Conservation (phyloP, 2,113 vertebrate species). For the Lagopus leucura region DNA sequence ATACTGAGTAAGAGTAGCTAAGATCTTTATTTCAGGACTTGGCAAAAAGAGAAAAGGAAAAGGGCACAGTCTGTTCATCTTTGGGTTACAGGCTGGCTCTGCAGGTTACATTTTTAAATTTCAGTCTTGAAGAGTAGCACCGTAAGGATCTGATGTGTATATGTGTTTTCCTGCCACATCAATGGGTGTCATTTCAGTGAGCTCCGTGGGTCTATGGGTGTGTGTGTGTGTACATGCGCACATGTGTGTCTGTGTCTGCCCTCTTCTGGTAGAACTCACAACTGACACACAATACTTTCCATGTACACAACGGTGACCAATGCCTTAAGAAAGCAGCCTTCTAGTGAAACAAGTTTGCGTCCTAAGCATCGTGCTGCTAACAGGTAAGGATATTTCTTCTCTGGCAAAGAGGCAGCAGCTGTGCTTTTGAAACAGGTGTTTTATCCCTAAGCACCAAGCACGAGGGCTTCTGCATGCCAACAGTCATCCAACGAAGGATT, state of each 20-base stretch:
- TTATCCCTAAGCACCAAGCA: background rate
- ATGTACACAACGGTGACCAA: background rate
- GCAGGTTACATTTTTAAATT: background rate
- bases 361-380: background rate
- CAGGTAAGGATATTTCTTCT: slow-evolving; percentile 33
- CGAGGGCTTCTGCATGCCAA: background rate
- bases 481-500: background rate
- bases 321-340: slow-evolving; percentile 1
- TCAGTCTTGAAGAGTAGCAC: background rate
- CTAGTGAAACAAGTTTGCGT: background rate
- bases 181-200: background rate
- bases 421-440: background rate
- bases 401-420: background rate
- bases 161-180: background rate
- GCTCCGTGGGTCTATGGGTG: accelerated
- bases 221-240: accelerated
- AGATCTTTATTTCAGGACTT: slow-evolving; percentile 4
- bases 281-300: background rate
- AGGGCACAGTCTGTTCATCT: background rate
- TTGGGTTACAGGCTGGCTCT: background rate
- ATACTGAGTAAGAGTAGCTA: background rate
- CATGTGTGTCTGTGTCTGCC: background rate
- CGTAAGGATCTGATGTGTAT: background rate
- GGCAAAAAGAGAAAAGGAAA: background rate
- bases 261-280: background rate